Evolutionary conservation across 2,888 invertebrate genomes (phyloP).

Genomic region (Furcula furcula): DNA sequence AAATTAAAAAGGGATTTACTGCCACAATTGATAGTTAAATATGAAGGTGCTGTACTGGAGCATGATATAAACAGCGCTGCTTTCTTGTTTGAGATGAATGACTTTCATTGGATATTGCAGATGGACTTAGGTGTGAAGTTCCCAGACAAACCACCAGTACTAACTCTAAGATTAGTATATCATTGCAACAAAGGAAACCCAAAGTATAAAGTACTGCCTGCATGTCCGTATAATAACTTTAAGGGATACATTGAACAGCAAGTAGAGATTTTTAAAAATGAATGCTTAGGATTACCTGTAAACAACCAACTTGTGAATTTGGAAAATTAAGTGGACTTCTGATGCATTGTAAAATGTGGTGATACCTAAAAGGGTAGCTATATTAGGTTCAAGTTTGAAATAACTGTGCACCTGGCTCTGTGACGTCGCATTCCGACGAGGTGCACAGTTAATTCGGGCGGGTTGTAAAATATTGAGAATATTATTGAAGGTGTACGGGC

Average conservation of each 20-base stretch:
- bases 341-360: too few relatives aligned
- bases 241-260: conserved; percentile 72
- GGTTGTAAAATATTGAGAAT: too few relatives aligned
- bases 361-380: too few relatives aligned
- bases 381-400: too few relatives aligned
- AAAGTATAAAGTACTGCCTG: conserved; percentile 60
- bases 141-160: conserved; percentile 78
- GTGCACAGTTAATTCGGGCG: too few relatives aligned
- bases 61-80: conserved; percentile 75
- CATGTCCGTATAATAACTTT: conserved; percentile 69
- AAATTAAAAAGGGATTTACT: conserved; percentile 67
- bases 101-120: conserved; percentile 83
- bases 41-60: conserved; percentile 73
- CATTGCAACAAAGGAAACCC: conserved; percentile 73
- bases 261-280: conserved; percentile 72
- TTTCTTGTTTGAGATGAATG: conserved; percentile 83
- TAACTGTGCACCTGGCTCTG: too few relatives aligned
- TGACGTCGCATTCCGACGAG: too few relatives aligned
- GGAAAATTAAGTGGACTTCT: conserved; percentile 55
- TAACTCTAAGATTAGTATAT: conserved; percentile 80
- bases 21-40: conserved; percentile 71
- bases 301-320: conserved; percentile 48
- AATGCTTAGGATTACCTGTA: conserved; percentile 54
- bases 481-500: too few relatives aligned
- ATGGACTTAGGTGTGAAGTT: conserved; percentile 77